These are phyloP conservation scores for Molossus molossus DNA, from an alignment of 2,797 vertebrate species.

Conservation along the genomic window DNA sequence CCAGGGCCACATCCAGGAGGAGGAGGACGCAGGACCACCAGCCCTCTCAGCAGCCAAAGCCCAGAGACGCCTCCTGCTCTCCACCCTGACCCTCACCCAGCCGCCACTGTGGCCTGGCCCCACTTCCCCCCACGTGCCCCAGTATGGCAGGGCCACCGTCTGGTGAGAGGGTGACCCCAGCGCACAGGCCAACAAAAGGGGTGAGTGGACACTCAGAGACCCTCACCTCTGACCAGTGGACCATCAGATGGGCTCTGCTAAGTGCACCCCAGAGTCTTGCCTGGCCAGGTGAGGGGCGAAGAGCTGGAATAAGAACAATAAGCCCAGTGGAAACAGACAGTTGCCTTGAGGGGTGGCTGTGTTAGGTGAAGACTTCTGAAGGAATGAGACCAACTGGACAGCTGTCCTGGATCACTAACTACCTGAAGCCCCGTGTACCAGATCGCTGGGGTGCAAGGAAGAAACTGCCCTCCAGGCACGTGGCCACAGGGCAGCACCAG, in stretches of 20 bases:
- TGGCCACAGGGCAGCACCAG: background rate
- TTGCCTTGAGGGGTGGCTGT: accelerated
- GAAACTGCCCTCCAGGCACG: background rate
- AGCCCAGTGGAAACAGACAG: background rate
- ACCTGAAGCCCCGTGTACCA: background rate
- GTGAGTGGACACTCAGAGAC: background rate
- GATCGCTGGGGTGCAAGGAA: background rate
- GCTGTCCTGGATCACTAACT: background rate
- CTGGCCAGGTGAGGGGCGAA: background rate
- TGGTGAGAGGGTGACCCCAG: background rate
- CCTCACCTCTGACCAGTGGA: background rate
- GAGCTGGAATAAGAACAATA: background rate
- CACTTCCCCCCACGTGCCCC: background rate
- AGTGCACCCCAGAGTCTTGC: too few species aligned
- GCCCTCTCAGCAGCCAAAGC: background rate
- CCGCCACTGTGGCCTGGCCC: background rate
- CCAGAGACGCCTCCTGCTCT: background rate
- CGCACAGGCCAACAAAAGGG: background rate
- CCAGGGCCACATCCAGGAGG: background rate
- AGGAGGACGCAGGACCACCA: background rate
- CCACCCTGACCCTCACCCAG: background rate
- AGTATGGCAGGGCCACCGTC: background rate
- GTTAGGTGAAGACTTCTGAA: background rate
- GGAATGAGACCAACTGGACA: background rate
- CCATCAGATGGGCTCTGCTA: background rate